Percentiles rank a stretch among this genome's conserved stretches.
Conservation (phyloP, 2,888 invertebrate genomes). For the Scaptomyza parva region DNA sequence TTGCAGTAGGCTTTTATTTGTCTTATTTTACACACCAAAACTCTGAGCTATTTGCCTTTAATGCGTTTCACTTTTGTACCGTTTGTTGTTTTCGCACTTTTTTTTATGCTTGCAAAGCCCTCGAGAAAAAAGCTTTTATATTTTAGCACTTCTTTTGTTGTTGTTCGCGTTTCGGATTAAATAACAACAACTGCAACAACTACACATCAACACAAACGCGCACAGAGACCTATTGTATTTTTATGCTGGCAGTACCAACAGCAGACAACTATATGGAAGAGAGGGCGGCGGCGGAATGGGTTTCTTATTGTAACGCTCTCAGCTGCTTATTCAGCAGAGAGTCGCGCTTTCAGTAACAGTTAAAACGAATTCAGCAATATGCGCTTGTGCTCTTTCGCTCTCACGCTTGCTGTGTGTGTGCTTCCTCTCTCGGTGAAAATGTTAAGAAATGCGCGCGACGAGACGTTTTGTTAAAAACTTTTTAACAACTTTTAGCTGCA, state of each 20-base stretch:
- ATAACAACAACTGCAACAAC: slow-evolving; percentile 15
- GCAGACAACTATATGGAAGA: background rate
- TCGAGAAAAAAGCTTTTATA: slow-evolving; percentile 41
- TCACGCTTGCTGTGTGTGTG: slow-evolving; percentile 29
- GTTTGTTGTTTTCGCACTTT: slow-evolving; percentile 25
- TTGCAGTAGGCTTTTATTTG: slow-evolving; percentile 18
- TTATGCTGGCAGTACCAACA: slow-evolving; percentile 36
- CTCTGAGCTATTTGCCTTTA: slow-evolving; percentile 27
- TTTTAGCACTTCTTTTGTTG: slow-evolving; percentile 32
- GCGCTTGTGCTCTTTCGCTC: slow-evolving; percentile 12
- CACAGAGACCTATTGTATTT: slow-evolving; percentile 22
- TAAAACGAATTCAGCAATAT: slow-evolving; percentile 50
- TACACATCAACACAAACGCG: slow-evolving; percentile 10
- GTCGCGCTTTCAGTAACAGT: slow-evolving; percentile 28
- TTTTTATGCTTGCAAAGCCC: slow-evolving; percentile 19
- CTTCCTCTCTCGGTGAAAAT: slow-evolving; percentile 63
- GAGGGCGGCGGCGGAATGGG: slow-evolving; percentile 16
- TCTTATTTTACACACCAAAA: slow-evolving; percentile 20
- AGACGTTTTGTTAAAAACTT: slow-evolving; percentile 59
- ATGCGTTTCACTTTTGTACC: slow-evolving; percentile 57
- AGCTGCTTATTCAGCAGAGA: slow-evolving; percentile 48
- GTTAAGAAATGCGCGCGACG: slow-evolving; percentile 74
- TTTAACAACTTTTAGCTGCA: slow-evolving; percentile 45
- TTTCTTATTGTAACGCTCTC: slow-evolving; percentile 27
- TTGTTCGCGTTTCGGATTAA: slow-evolving; percentile 26